Base-by-base conservation (phyloP, 2,113 vertebrate genomes). In the Salvelinus fontinalis region DNA sequence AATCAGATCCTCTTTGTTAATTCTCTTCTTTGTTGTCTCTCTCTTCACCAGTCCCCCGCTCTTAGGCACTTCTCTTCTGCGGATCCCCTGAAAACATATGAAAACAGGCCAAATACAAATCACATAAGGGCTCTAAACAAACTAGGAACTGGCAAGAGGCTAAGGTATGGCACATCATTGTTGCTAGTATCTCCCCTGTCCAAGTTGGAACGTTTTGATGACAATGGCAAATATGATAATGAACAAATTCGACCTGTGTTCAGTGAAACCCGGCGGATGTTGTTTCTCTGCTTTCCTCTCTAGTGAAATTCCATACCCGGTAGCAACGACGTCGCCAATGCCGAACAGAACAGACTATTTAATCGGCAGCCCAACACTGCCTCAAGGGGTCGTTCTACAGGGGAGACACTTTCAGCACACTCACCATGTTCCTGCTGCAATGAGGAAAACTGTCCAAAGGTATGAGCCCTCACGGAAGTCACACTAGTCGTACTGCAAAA, bases 371-470 rank as follows among this genome's bases (percentile, higher is more conserved):
- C 87, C 85, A 0, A 3, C 87, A 0, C 80, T 89, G 2, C 86
- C 93, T 51, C 93, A 94, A 81, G 95, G 95, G 27, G 93, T 95
- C 49, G 76, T 97, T 34, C 84, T 96, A 73, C 96, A 97, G 8
- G 95, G 96, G 14, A 94, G 97, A 48, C 92, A 93, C 85, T 98
- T 98, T 85, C 96, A 96, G 78, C 97, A 97, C 16, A 89, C 96
- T 0, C 95, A 96, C 16, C 51, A 18, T 54, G 86, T 92, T 39
- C 93, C 92, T 69, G 64, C 95, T 0, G 20, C 85, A 64, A 85
- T 94, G 76, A 93, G 95, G 91, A 98, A 96, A 72, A 93, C 95
- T 75, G 94, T 93, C 79, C 96, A 97, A 89, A 98, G 96, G 97
- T 99, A 91, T 90, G 86, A 9, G 11, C 11, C 16, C n/a, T 62